Percentiles rank a stretch among this genome's conserved stretches.
phyloP scores from a whole-genome alignment of 2,797 vertebrate species.

The Lagocephalus sceleratus region DNA sequence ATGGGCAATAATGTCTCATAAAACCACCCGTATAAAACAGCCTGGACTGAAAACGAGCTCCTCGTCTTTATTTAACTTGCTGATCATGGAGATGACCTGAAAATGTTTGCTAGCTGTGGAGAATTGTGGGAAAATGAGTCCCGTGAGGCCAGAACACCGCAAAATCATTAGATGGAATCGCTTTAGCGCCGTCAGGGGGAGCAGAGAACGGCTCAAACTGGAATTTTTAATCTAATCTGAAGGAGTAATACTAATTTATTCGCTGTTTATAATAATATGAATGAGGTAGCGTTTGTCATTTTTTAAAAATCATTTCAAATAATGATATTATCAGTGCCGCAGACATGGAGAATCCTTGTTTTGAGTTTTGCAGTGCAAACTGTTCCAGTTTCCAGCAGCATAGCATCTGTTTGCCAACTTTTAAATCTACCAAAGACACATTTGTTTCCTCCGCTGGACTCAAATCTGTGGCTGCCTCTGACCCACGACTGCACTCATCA shows the following conservation, averaged over 20 bases:
- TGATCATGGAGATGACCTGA: constrained; percentile 5
- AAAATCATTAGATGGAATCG: constrained; percentile 37
- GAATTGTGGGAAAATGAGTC: constrained; percentile 32
- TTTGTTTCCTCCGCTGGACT: not conserved
- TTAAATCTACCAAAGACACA: not conserved
- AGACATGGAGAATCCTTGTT: too few species aligned
- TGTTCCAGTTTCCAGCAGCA: too few species aligned
- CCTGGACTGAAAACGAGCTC: not conserved
- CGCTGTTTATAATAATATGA: too few species aligned
- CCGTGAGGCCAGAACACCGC: constrained; percentile 1
- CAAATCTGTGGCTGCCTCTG: constrained; percentile 5
- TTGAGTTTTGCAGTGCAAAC: too few species aligned
- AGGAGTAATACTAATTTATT: too few species aligned
- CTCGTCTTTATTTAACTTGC: not conserved
- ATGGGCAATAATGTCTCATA: not conserved
- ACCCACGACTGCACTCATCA: constrained; percentile 2
- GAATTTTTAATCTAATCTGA: too few species aligned
- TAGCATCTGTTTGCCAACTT: too few species aligned
- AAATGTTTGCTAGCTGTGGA: not conserved
- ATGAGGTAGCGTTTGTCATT: too few species aligned
- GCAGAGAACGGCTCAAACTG: too few species aligned
- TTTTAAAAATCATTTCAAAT: too few species aligned
- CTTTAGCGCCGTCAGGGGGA: constrained; percentile 1
- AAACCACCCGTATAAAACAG: not conserved
- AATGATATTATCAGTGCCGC: too few species aligned